These are phyloP conservation scores for Burhinus bistriatus DNA, from an alignment of 2,113 vertebrate genomes.

Conservation along the genomic window DNA sequence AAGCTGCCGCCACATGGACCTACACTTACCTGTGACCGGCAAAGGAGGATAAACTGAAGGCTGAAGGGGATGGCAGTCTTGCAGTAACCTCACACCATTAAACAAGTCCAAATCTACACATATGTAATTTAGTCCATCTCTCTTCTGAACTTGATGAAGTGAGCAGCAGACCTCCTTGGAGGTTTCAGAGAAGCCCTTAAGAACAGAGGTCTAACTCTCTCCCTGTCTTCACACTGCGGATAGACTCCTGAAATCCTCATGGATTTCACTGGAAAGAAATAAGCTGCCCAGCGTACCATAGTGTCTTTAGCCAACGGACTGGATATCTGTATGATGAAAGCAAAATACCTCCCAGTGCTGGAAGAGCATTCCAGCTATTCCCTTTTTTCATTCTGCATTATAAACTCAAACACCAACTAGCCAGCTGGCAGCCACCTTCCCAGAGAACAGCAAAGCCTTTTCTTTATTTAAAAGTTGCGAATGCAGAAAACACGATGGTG, in stretches of 20 bases:
- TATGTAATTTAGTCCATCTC: not conserved
- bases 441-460: not conserved
- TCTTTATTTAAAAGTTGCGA: not conserved
- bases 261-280: not conserved
- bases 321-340: not conserved
- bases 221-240: accelerated
- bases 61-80: not conserved
- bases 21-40: not conserved
- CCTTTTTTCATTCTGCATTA: not conserved
- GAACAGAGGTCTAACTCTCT: not conserved
- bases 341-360: not conserved
- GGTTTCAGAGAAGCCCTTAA: not conserved
- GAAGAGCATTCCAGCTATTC: not conserved
- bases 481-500: not conserved
- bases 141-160: not conserved
- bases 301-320: not conserved
- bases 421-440: not conserved
- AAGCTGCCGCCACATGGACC: not conserved
- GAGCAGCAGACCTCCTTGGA: not conserved
- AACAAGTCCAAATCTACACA: not conserved
- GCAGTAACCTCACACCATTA: not conserved
- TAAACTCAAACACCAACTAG: not conserved
- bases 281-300: accelerated
- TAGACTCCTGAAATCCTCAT: not conserved
- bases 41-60: not conserved